phyloP scores from a whole-genome alignment of 2,888 invertebrate genomes.

The Disparrhopalites patrizii region DNA sequence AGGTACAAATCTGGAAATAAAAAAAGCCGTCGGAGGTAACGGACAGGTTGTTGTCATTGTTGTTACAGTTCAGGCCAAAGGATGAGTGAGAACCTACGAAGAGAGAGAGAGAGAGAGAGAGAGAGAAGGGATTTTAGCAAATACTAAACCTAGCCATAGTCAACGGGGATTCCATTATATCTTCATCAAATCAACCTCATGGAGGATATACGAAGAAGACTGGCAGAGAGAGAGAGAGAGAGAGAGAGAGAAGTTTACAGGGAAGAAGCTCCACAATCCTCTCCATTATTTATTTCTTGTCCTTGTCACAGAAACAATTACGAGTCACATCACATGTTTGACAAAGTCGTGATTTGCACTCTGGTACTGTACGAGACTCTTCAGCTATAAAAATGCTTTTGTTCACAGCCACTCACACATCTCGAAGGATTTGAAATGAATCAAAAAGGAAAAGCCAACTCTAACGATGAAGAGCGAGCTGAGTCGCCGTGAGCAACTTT shows the following conservation, averaged over 20 bases:
- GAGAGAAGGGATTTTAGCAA: too few species aligned
- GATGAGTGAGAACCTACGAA: too few species aligned
- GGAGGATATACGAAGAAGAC: neutral
- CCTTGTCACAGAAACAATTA: constrained; percentile 15
- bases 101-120: too few species aligned
- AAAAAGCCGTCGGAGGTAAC: constrained; percentile 4
- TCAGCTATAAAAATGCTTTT: too few species aligned
- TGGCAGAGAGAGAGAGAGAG: neutral
- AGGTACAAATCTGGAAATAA: too few species aligned
- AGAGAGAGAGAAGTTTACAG: neutral
- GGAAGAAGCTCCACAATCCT: neutral
- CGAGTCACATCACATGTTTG: constrained; percentile 12
- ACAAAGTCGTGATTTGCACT: constrained; percentile 20
- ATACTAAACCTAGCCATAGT: neutral
- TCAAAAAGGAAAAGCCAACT: too few species aligned
- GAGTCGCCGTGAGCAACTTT: too few species aligned
- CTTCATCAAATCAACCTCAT: neutral
- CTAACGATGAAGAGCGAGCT: too few species aligned
- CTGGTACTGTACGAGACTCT: too few species aligned
- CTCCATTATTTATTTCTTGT: constrained; percentile 10
- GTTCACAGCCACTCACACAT: too few species aligned
- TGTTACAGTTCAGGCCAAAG: neutral
- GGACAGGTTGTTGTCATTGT: constrained; percentile 13
- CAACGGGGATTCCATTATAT: constrained; percentile 15
- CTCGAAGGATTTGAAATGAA: too few species aligned